Percentiles rank a stretch among this genome's conserved stretches.
phyloP scores from a whole-genome alignment of 35 echinoderm and acorn worm species.

The Lytechinus variegatus region DNA sequence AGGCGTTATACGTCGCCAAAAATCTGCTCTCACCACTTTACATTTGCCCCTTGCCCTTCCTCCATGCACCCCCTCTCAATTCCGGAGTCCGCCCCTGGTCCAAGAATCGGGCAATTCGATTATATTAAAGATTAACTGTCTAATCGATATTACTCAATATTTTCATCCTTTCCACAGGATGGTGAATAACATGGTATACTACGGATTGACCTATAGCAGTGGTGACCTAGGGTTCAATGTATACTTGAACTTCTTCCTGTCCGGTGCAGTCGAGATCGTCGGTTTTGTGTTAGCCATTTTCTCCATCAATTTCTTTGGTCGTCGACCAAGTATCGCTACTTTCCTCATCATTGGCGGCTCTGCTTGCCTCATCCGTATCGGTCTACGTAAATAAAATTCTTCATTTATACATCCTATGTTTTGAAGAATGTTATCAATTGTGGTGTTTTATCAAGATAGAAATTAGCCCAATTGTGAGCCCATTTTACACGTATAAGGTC shows the following conservation, averaged over 20 bases:
- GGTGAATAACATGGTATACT: slow-evolving; percentile 62
- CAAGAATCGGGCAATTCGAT: too few relatives aligned
- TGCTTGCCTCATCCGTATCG: slow-evolving; percentile 47
- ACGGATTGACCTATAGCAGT: slow-evolving; percentile 44
- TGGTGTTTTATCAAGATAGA: too few relatives aligned
- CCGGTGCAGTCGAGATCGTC: slow-evolving; percentile 60
- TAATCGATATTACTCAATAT: too few relatives aligned
- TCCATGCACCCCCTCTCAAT: too few relatives aligned
- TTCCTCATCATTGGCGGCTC: slow-evolving; percentile 46
- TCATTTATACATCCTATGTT: neutral
- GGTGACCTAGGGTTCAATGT: slow-evolving; percentile 39
- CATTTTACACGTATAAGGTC: too few relatives aligned
- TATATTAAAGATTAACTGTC: too few relatives aligned
- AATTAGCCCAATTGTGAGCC: too few relatives aligned
- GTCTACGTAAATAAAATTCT: slow-evolving; percentile 33
- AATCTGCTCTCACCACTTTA: too few relatives aligned
- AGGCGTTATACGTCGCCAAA: too few relatives aligned
- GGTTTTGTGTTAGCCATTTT: slow-evolving; percentile 45
- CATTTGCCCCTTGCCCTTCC: too few relatives aligned
- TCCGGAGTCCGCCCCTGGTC: too few relatives aligned
- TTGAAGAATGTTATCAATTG: too few relatives aligned
- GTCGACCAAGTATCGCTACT: slow-evolving; percentile 33
- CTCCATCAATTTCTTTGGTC: slow-evolving; percentile 4
- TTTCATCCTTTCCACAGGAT: slow-evolving; percentile 3
- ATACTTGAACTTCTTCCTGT: slow-evolving; percentile 57